Evolutionary conservation across 64 coral and sea anemone genomes (phyloP), one percentile per base, ranked within the genome.

Genomic region (Acropora yongei): DNA sequence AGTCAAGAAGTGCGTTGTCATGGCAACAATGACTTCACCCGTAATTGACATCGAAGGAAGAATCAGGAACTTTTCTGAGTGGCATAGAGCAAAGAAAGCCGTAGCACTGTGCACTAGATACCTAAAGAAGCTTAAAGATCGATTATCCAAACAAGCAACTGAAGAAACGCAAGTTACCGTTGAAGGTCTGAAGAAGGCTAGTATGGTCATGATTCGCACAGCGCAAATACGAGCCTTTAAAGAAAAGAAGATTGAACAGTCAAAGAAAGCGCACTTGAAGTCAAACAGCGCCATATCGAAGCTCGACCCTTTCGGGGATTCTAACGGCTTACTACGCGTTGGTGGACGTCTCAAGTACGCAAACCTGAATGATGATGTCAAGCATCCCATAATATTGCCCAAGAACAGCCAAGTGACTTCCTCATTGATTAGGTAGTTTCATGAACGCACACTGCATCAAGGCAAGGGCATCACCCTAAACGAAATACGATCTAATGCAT

Each of bases 391-490:
- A n/a, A n/a, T n/a, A n/a, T n/a, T n/a, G n/a, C n/a, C n/a, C n/a
- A n/a, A n/a, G n/a, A 40, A 57, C 47, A 72, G 86, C 30, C 47
- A 76, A 48, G 47, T 88, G n/a, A 48, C 69, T 18, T 75, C 47
- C 39, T 5, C 39, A 13, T 75, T 88, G 47, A 51, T 74, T 6
- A 87, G 42, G 72, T 44, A 87, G 13, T 87, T 67, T 74, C 85
- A 87, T 65, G 46, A 88, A 50, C 69, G 71, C 39, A n/a, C 53
- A 57, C 45, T 10, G 12, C 71, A 88, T 72, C 86, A 88, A n/a
- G n/a, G n/a, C n/a, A n/a, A n/a, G n/a, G n/a, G n/a, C n/a, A n/a
- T n/a, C n/a, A n/a, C n/a, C n/a, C n/a, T n/a, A n/a, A n/a, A n/a
- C n/a, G n/a, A n/a, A n/a, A n/a, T n/a, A n/a, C n/a, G n/a, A n/a